Base-by-base conservation (phyloP, 1,140 invertebrate genomes). In the Teleogryllus occipitalis region DNA sequence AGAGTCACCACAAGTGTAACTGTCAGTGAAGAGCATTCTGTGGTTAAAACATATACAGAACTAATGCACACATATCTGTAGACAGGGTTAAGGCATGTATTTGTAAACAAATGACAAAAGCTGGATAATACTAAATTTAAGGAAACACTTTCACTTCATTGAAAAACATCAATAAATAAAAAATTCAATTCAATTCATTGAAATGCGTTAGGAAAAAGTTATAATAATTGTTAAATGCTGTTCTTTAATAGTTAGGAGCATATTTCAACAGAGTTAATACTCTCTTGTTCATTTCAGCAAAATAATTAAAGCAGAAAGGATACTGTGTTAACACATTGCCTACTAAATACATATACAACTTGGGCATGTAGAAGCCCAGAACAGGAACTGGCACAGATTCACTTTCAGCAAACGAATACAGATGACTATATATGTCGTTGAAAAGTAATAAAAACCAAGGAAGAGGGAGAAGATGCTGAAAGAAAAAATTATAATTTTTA, bases 1-100 rank as follows among this genome's bases (percentile, higher is more conserved):
- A 99, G 85, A 1, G 98, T 99, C 15, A 99, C 92, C 6, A 99
- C 96, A 79, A 99, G 87, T 0, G 97, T 99, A 0, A 99, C 97
- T 0, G 96, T 97, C 15, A 99, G 85, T 0, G 97, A 98, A 10
- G 94, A 91, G 84, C 96, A 98, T 85, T 98, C 96, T 0, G 97
- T 95, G 5, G 96, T 98, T 83, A 99, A 88, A 21, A 94, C 90
- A 84, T 98, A 99, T 4, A 99, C 98, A 14, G 96, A 96, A 83
- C 94, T 93, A 80, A 99, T 98, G 85, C 98, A 99, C 75, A 98
- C 84, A 83, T 91, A 93, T 88, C 92, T 93, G 85, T 76, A 77
- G 47, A 74, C 7, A 77, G 15, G 10, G 80, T 80, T 81, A 21
- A 65, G 75, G 65, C 74, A 81, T 81, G 76, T 82, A 47, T 77